Percentiles rank a stretch among this genome's conserved stretches.
phyloP scores from a whole-genome alignment of 2,888 invertebrate species.

The Cephus pulcher region DNA sequence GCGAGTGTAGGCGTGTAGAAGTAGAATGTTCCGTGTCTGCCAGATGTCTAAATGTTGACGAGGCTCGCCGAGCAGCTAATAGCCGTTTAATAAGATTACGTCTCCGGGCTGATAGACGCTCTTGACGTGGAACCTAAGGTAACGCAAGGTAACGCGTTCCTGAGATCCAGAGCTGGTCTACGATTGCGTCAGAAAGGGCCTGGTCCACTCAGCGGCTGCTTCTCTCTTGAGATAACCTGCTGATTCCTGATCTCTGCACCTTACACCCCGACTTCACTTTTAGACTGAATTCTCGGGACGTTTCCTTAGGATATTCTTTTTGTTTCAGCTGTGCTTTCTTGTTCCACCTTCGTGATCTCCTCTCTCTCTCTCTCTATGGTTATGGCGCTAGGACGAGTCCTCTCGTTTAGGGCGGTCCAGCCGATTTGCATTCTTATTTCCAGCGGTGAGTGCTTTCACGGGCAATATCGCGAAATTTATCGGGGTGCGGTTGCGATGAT shows the following conservation, averaged over 20 bases:
- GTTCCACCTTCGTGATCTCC: not conserved
- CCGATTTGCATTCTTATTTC: slow-evolving; percentile 55
- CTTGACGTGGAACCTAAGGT: slow-evolving; percentile 51
- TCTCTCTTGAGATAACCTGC: not conserved
- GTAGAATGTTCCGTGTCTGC: slow-evolving; percentile 62
- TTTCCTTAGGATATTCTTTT: not conserved
- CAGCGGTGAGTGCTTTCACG: slow-evolving; percentile 50
- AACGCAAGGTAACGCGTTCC: slow-evolving; percentile 48
- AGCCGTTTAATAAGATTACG: slow-evolving; percentile 65
- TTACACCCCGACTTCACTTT: not conserved
- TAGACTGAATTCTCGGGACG: not conserved
- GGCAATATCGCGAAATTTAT: slow-evolving; percentile 59
- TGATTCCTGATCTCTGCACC: not conserved
- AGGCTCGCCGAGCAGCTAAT: slow-evolving; percentile 63
- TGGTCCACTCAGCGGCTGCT: slow-evolving; percentile 8
- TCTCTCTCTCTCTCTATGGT: not conserved
- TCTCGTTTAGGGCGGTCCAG: not conserved
- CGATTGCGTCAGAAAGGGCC: not conserved
- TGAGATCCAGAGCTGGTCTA: slow-evolving; percentile 11
- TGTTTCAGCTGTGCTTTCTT: not conserved
- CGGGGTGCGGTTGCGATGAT: slow-evolving; percentile 58
- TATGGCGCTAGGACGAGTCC: not conserved
- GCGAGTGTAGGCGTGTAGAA: slow-evolving; percentile 50
- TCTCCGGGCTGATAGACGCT: slow-evolving; percentile 52
- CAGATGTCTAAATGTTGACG: slow-evolving; percentile 65